Evolutionary conservation across 2,888 invertebrate species (phyloP), one percentile per base, ranked within the genome.

Genomic region (Pristionchus fissidentatus): DNA sequence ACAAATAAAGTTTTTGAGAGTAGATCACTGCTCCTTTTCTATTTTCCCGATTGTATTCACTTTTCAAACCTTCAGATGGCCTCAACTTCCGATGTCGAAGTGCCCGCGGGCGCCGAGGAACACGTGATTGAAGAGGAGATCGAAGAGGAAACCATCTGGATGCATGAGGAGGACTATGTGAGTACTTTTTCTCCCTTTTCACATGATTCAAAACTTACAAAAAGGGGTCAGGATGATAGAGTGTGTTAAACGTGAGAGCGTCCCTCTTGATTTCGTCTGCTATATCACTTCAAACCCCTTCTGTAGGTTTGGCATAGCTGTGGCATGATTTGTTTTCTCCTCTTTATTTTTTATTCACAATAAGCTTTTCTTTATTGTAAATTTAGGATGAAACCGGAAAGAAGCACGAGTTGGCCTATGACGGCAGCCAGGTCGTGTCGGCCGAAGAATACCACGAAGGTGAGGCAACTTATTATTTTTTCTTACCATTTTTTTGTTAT

Each of bases 371-470:
- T 49, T 49, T 15, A 49, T 10, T 49, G 19, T 15, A 49, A 19
- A 49, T 49, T 49, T 15, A 49, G 10, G 19, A 77, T 46, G 49
- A 77, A 19, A 46, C 10, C 49, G 49, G 32, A 3, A 77, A 77
- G 35, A 77, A 77, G 75, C 29, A 49, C 49, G 15, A n/a, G 32
- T 49, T 77, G 75, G 49, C 19, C 1, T 77, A 77, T 32, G 49
- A 15, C 0, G 62, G n/a, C 3, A 19, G 49, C 4, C 49, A 77
- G 29, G 46, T 15, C 8, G 73, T 46, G 19, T 8, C 66, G 35
- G 26, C 73, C n/a, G 73, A 73, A 22, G 75, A 77, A 26, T 77
- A 77, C 41, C 75, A 77, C 15, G 75, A 77, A 77, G 75, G 75
- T 77, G 19, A 29, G 66, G n/a, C n/a, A n/a, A n/a, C n/a, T 29